phyloP scores from a whole-genome alignment of 1,140 invertebrate species.

The Aphidius ervi region DNA sequence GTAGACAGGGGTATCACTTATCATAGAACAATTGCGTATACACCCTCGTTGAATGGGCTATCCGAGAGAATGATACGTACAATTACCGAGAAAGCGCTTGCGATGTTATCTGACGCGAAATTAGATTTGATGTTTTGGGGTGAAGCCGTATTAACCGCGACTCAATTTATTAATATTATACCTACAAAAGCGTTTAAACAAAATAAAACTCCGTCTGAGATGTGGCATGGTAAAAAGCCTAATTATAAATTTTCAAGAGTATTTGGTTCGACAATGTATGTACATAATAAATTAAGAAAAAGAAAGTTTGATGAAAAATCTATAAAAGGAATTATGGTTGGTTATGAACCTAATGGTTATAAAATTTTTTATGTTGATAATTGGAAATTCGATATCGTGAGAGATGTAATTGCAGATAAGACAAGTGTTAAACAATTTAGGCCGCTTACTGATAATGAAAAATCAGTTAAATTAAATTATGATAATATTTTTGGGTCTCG shows the following conservation, averaged over 20 bases:
- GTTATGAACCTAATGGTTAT: conserved; percentile 49
- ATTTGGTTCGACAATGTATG: conserved; percentile 49
- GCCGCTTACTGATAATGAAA: not conserved
- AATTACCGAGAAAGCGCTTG: conserved; percentile 43
- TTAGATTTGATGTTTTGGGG: conserved; percentile 39
- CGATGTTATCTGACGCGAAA: conserved; percentile 36
- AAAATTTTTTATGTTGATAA: conserved; percentile 39
- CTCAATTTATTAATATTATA: conserved; percentile 18
- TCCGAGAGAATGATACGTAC: conserved; percentile 46
- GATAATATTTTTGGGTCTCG: no score
- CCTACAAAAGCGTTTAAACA: conserved; percentile 41
- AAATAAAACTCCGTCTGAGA: conserved; percentile 47
- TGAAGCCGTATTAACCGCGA: conserved; percentile 42
- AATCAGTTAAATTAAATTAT: no score
- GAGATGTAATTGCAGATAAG: conserved; percentile 47
- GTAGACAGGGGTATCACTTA: conserved; percentile 15
- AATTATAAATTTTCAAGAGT: conserved; percentile 47
- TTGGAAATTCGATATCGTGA: conserved; percentile 36
- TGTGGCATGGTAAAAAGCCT: conserved; percentile 50
- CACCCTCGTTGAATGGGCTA: conserved; percentile 10
- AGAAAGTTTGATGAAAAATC: conserved; percentile 46
- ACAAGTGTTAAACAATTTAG: conserved; percentile 36
- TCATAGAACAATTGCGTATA: conserved; percentile 14
- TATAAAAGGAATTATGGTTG: conserved; percentile 42
- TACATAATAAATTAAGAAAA: conserved; percentile 45